These are phyloP conservation scores for Entelurus aequoreus DNA, from an alignment of 2,113 vertebrate species.

Conservation along the genomic window DNA sequence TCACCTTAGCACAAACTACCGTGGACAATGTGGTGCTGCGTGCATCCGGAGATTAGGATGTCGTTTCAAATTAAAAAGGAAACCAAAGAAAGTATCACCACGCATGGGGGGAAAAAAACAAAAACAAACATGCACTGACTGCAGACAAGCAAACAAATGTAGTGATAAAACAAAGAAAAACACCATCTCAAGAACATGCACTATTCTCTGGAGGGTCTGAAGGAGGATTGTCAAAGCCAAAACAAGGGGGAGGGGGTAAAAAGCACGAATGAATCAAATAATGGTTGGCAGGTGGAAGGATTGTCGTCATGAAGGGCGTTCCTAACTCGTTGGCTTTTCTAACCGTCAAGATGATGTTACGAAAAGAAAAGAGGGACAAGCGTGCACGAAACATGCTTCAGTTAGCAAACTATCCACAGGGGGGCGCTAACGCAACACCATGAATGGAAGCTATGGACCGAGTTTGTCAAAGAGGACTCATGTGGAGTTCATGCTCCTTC, in stretches of 20 bases:
- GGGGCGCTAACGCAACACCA: too few species aligned
- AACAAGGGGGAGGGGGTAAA: background rate
- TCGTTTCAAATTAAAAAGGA: background rate
- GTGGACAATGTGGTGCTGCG: conserved; percentile 28
- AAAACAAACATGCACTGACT: too few species aligned
- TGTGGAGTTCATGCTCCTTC: conserved; percentile 18
- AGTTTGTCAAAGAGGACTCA: conserved; percentile 7
- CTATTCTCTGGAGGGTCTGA: conserved; percentile 28
- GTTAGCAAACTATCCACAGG: too few species aligned
- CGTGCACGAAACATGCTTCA: too few species aligned
- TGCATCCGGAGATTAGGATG: conserved; percentile 3
- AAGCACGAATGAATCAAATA: conserved; percentile 3
- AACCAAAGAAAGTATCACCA: background rate
- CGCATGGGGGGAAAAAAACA: too few species aligned
- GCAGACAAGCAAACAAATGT: conserved; percentile 7
- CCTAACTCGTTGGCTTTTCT: conserved; percentile 2
- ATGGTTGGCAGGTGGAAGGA: conserved; percentile 14
- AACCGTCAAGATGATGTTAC: too few species aligned
- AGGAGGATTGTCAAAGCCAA: conserved; percentile 57
- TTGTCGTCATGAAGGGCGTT: conserved; percentile 43
- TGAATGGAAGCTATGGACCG: too few species aligned
- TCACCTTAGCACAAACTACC: conserved; percentile 57
- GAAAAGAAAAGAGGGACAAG: too few species aligned
- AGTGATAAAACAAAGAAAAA: conserved; percentile 5
- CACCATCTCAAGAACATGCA: conserved; percentile 36